Conservation (phyloP, 2,888 invertebrate genomes). For the Lapara coniferarum region DNA sequence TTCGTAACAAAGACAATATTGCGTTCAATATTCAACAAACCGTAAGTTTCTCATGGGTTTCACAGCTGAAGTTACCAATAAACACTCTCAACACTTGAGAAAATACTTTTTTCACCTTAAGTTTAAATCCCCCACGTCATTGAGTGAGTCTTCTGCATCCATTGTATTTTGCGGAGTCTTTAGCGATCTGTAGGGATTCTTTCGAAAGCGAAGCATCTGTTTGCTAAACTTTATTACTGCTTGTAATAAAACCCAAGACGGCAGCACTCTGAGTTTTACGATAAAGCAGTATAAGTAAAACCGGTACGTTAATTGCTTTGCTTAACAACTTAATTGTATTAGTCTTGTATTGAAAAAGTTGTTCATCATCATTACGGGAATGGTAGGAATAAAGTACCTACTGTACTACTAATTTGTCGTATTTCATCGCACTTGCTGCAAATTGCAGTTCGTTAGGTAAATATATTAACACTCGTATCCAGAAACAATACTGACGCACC, state of each 20-base stretch:
- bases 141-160: background rate
- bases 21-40: too few species aligned
- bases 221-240: constrained; percentile 26
- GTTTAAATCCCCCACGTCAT: background rate
- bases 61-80: too few species aligned
- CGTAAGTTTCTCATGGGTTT: too few species aligned
- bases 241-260: constrained; percentile 28
- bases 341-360: background rate
- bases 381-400: background rate
- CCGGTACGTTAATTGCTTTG: constrained; percentile 26
- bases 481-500: too few species aligned
- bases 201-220: constrained; percentile 28
- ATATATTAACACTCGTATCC: too few species aligned
- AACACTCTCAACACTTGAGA: too few species aligned
- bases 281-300: constrained; percentile 26
- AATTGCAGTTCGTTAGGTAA: too few species aligned
- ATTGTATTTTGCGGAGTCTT: constrained; percentile 4
- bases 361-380: background rate
- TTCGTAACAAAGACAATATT: too few species aligned
- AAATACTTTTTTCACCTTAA: too few species aligned
- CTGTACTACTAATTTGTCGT: too few species aligned
- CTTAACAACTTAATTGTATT: constrained; percentile 6
- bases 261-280: constrained; percentile 27
- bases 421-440: too few species aligned
- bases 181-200: constrained; percentile 20